Percentiles rank a stretch among this genome's conserved stretches.
Conservation (phyloP, 2,888 invertebrate genomes). For the Podotricha telesiphe region DNA sequence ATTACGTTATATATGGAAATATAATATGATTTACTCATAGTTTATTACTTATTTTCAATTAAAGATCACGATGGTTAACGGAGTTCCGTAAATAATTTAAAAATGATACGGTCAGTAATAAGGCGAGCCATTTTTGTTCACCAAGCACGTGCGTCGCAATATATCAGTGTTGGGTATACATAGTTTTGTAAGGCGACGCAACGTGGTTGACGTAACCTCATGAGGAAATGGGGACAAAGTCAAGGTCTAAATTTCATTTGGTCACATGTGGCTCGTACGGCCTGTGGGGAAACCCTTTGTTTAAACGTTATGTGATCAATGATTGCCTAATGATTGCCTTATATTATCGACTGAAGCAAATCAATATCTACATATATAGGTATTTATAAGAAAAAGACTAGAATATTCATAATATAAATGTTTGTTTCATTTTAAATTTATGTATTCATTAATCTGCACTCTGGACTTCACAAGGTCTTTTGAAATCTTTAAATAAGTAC, state of each 20-base stretch:
- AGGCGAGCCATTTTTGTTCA: constrained; percentile 26
- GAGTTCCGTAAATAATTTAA: constrained; percentile 7
- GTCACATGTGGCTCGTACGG: constrained; percentile 26
- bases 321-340: constrained; percentile 1
- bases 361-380: neutral
- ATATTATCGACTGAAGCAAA: neutral
- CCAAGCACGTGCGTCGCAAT: constrained; percentile 41
- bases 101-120: constrained; percentile 8
- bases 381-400: too few species aligned
- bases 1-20: neutral
- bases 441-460: too few species aligned
- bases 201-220: constrained; percentile 65
- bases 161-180: constrained; percentile 36
- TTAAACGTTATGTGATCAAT: constrained; percentile 21
- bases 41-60: neutral
- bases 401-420: too few species aligned
- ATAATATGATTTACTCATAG: neutral
- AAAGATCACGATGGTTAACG: neutral
- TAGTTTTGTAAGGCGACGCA: constrained; percentile 64
- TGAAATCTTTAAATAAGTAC: too few species aligned
- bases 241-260: constrained; percentile 69
- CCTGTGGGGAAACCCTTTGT: constrained; percentile 32
- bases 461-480: too few species aligned
- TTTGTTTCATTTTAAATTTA: too few species aligned
- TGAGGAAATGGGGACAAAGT: constrained; percentile 66